Conservation (phyloP, 2,888 invertebrate species). For the Ennomos quercinarius region DNA sequence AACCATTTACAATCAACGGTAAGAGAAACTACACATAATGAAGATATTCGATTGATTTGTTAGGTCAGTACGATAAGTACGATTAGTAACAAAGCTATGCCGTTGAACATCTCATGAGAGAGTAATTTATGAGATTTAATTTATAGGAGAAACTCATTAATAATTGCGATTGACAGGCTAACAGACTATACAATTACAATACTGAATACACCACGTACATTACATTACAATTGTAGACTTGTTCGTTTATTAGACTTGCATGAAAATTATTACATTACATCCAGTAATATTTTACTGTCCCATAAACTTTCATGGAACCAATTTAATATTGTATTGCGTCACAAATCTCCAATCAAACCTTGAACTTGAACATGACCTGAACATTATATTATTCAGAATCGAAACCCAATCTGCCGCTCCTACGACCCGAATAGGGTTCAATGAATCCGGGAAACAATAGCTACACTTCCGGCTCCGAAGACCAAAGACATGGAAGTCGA, state of each 20-base stretch:
- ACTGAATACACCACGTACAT: no score
- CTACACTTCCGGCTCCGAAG: slow-evolving; percentile 68
- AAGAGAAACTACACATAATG: neutral
- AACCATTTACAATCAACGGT: slow-evolving; percentile 16
- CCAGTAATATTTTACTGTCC: neutral
- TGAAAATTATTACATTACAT: no score
- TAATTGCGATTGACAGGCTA: no score
- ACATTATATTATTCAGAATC: neutral
- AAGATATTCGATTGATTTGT: slow-evolving; percentile 6
- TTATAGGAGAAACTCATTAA: no score
- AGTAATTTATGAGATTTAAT: no score
- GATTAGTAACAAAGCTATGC: no score
- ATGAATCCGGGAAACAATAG: slow-evolving; percentile 75
- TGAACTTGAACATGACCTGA: slow-evolving; percentile 30
- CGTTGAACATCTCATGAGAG: no score
- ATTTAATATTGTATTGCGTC: neutral
- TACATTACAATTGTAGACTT: no score
- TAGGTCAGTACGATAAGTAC: neutral
- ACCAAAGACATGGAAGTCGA: slow-evolving; percentile 51
- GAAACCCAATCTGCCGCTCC: slow-evolving; percentile 15
- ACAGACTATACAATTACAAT: no score
- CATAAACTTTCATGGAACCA: neutral
- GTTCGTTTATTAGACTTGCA: no score
- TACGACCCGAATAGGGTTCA: slow-evolving; percentile 72
- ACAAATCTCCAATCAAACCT: slow-evolving; percentile 21